phyloP scores from a whole-genome alignment of 2,888 invertebrate species.

The Furcula furcula region DNA sequence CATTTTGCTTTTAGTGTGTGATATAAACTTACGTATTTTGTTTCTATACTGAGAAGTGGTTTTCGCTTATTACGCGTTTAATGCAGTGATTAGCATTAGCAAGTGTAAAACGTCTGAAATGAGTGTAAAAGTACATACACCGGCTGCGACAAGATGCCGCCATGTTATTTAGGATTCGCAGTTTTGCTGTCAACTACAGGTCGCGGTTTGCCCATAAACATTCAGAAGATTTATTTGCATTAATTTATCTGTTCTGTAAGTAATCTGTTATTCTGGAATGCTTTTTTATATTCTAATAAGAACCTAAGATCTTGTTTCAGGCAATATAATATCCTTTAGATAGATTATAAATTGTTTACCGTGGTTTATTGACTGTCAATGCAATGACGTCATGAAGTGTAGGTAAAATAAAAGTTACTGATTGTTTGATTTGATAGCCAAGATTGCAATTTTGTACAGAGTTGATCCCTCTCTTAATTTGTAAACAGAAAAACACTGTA shows the following conservation, averaged over 20 bases:
- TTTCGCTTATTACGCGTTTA: slow-evolving; percentile 42
- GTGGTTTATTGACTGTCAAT: slow-evolving; percentile 76
- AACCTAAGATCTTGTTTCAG: neutral
- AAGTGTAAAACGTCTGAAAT: slow-evolving; percentile 53
- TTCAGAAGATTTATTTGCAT: slow-evolving; percentile 43
- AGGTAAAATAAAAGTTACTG: slow-evolving; percentile 24
- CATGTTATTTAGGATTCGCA: slow-evolving; percentile 74
- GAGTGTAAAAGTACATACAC: slow-evolving; percentile 55
- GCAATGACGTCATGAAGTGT: slow-evolving; percentile 73
- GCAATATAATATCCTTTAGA: too few relatives aligned
- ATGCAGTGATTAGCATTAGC: slow-evolving; percentile 42
- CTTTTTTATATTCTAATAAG: slow-evolving; percentile 2
- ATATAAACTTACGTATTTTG: slow-evolving; percentile 63
- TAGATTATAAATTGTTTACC: slow-evolving; percentile 57
- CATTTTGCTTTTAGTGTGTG: slow-evolving; percentile 76
- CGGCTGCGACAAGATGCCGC: slow-evolving; percentile 79
- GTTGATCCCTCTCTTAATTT: neutral
- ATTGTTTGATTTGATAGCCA: slow-evolving; percentile 21
- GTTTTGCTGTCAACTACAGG: slow-evolving; percentile 75
- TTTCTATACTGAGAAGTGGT: slow-evolving; percentile 53
- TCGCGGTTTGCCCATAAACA: slow-evolving; percentile 52
- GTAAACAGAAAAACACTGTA: neutral
- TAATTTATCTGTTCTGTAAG: slow-evolving; percentile 44
- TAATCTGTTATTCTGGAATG: slow-evolving; percentile 21
- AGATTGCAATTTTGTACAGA: slow-evolving; percentile 4